Conservation (phyloP, 92 coral and sea anemone species). For the Palythoa heliodiscus region DNA sequence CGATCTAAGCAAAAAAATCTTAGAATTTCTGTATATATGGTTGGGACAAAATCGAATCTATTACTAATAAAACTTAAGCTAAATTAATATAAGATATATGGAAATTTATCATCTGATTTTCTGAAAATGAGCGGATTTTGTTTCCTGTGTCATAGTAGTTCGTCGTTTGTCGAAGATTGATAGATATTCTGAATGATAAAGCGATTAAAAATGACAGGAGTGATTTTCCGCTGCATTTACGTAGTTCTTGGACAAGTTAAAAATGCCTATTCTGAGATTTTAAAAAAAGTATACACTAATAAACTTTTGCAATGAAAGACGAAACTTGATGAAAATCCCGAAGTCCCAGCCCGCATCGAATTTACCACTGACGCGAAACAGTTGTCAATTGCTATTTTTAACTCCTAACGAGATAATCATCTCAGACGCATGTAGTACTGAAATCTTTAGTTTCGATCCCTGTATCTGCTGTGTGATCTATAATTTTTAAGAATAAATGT, state of each 20-base stretch:
- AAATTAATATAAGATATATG: background rate
- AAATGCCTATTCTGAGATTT: background rate
- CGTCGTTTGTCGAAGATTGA: background rate
- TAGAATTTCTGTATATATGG: background rate
- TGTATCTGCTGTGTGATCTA: background rate
- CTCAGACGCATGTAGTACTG: background rate
- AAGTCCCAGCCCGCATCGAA: no score
- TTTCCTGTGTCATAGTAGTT: slow-evolving; percentile 7
- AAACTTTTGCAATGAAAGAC: background rate
- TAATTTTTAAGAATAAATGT: background rate
- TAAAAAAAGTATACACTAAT: background rate
- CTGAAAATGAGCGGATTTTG: slow-evolving; percentile 1
- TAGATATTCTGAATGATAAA: background rate
- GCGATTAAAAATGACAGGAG: background rate
- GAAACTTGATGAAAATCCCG: slow-evolving; percentile 2
- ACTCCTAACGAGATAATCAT: background rate
- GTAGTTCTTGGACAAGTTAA: background rate
- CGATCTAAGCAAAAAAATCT: background rate
- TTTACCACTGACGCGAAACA: background rate
- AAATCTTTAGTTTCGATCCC: background rate
- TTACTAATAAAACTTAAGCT: background rate
- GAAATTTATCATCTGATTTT: background rate
- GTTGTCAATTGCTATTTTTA: background rate
- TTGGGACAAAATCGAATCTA: slow-evolving; percentile 5
- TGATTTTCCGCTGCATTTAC: slow-evolving; percentile 3